Evolutionary conservation across 2,888 invertebrate genomes (phyloP).

Genomic region (Epistrophella euchroma): DNA sequence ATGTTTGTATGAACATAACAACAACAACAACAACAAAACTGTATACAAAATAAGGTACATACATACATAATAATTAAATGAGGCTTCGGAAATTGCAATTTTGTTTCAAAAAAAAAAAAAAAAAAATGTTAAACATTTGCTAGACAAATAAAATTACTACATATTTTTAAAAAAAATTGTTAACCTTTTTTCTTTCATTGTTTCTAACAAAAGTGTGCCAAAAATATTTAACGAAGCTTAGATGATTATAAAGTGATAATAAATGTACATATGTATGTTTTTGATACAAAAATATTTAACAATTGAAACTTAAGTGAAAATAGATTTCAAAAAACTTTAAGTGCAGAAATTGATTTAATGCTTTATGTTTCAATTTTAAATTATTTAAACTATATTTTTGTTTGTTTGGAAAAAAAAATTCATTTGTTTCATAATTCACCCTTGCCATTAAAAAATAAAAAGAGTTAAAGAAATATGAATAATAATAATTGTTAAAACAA

Average conservation of each 20-base stretch:
- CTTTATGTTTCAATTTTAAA: constrained; percentile 24
- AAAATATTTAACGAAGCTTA: constrained; percentile 72
- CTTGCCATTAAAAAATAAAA: constrained; percentile 63
- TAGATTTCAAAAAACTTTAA: background rate
- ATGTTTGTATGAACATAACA: background rate
- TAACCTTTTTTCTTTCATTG: constrained; percentile 57
- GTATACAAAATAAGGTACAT: background rate
- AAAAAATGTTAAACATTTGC: constrained; percentile 42
- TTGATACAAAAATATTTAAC: constrained; percentile 65
- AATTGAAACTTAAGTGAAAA: background rate
- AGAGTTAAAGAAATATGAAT: constrained; percentile 19
- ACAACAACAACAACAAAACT: constrained; percentile 13
- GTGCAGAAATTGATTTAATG: background rate
- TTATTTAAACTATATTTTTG: constrained; percentile 61
- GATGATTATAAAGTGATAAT: constrained; percentile 70
- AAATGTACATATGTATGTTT: constrained; percentile 76
- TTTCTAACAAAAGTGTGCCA: constrained; percentile 70
- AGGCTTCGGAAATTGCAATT: constrained; percentile 73
- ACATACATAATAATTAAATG: constrained; percentile 55
- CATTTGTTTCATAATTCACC: constrained; percentile 68
- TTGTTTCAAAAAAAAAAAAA: constrained; percentile 53
- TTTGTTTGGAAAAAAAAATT: constrained; percentile 43
- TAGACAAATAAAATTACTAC: constrained; percentile 38
- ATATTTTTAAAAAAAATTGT: constrained; percentile 21
- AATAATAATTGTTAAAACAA: background rate